phyloP scores from a whole-genome alignment of 2,113 vertebrate genomes.

The Forbesichthys agassizii region DNA sequence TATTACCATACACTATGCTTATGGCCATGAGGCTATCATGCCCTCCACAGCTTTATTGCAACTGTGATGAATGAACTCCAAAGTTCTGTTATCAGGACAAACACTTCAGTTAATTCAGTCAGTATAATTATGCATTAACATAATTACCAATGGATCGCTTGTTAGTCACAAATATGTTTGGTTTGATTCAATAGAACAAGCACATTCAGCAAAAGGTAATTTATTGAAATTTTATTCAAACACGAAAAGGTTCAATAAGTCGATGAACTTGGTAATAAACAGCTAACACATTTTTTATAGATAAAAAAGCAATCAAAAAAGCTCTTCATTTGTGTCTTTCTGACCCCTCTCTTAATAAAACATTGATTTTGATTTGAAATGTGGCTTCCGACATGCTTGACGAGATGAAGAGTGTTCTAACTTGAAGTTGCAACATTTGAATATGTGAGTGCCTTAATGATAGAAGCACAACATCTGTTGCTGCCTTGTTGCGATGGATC shows the following conservation, averaged over 20 bases:
- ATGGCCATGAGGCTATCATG: no score
- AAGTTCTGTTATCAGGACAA: conserved; percentile 9
- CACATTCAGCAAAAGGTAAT: conserved; percentile 39
- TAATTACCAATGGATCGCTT: conserved; percentile 17
- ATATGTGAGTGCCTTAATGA: conserved; percentile 18
- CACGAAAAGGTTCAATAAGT: no score
- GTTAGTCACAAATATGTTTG: conserved; percentile 30
- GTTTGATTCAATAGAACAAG: conserved; percentile 48
- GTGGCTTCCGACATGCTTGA: conserved; percentile 15
- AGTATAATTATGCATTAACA: conserved; percentile 4
- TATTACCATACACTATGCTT: background rate
- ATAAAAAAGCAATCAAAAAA: no score
- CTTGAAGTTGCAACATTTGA: conserved; percentile 34
- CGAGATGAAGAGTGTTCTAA: conserved; percentile 44
- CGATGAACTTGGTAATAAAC: conserved; percentile 12
- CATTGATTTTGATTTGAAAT: no score
- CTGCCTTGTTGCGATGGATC: no score
- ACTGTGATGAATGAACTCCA: background rate
- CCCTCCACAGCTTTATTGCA: no score
- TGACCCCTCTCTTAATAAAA: conserved; percentile 9
- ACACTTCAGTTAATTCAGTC: background rate
- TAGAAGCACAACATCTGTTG: no score
- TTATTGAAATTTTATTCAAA: no score
- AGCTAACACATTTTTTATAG: conserved; percentile 10
- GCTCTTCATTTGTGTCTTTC: background rate